phyloP scores from a whole-genome alignment of 2,113 vertebrate genomes.

The Nipponia nippon region DNA sequence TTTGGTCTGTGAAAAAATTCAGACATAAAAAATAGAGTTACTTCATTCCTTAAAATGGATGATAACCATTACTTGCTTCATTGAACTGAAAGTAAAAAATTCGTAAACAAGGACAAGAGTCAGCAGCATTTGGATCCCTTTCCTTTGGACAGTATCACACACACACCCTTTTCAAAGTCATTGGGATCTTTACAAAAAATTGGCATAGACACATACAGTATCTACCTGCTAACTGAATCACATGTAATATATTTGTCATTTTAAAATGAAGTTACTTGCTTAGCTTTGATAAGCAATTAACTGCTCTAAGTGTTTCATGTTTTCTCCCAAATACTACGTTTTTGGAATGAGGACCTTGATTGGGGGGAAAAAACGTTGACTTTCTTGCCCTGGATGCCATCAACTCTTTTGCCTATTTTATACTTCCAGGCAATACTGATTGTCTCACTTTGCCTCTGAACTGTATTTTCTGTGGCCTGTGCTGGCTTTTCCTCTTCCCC shows the following conservation, averaged over 20 bases:
- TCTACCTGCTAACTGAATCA: background rate
- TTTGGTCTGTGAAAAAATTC: slow-evolving; percentile 62
- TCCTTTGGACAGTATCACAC: background rate
- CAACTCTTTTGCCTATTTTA: background rate
- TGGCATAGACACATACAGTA: rapidly evolving
- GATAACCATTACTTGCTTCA: background rate
- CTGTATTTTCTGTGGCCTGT: background rate
- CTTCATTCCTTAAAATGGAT: background rate
- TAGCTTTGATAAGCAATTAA: background rate
- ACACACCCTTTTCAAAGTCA: background rate
- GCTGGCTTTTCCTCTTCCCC: background rate
- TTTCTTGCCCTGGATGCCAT: background rate
- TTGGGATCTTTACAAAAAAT: background rate
- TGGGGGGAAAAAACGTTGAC: background rate
- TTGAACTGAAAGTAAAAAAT: background rate
- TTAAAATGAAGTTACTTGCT: too few species aligned
- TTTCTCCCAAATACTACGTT: background rate
- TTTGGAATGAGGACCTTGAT: background rate
- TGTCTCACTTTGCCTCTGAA: background rate
- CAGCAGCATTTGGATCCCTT: background rate
- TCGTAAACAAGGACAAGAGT: background rate
- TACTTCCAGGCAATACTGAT: background rate
- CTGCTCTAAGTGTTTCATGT: background rate
- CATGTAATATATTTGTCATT: background rate
- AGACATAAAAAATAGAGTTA: background rate